These are phyloP conservation scores for Zoanthus gigantus DNA, from an alignment of 92 coral and sea anemone genomes.

Conservation along the genomic window DNA sequence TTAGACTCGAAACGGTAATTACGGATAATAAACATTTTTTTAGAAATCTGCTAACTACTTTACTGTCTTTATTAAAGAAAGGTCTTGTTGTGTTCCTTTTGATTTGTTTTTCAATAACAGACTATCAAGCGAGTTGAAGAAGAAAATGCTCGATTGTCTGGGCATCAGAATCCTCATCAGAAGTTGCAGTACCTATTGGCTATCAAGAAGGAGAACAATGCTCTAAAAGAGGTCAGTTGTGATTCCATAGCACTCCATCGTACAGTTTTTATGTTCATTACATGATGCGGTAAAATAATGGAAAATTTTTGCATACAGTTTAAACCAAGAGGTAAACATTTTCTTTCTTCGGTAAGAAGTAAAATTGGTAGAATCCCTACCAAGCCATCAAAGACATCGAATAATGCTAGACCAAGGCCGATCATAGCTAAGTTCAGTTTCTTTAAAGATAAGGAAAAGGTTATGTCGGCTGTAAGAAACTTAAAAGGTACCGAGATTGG, in stretches of 20 bases:
- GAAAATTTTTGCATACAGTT: no score
- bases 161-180: slow-evolving; percentile 95
- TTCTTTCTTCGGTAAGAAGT: no score
- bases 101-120: slow-evolving; percentile 37
- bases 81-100: no score
- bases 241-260: neutral
- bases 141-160: slow-evolving; percentile 83
- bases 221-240: slow-evolving; percentile 69
- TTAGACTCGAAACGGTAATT: slow-evolving; percentile 84
- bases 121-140: slow-evolving; percentile 72
- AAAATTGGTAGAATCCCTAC: neutral
- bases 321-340: no score
- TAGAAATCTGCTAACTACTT: neutral
- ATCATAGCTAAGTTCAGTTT: slow-evolving; percentile 11
- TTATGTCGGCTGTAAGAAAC: slow-evolving; percentile 2
- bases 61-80: no score
- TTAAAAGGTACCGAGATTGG: neutral
- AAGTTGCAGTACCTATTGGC: slow-evolving; percentile 85
- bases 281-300: no score
- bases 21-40: neutral
- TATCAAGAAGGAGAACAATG: slow-evolving; percentile 86
- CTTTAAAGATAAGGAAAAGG: slow-evolving; percentile 46
- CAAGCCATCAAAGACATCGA: neutral
- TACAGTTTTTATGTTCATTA: no score
- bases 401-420: neutral